These are phyloP conservation scores for Peromyscus eremicus DNA, from an alignment of 2,797 vertebrate species.

Conservation along the genomic window DNA sequence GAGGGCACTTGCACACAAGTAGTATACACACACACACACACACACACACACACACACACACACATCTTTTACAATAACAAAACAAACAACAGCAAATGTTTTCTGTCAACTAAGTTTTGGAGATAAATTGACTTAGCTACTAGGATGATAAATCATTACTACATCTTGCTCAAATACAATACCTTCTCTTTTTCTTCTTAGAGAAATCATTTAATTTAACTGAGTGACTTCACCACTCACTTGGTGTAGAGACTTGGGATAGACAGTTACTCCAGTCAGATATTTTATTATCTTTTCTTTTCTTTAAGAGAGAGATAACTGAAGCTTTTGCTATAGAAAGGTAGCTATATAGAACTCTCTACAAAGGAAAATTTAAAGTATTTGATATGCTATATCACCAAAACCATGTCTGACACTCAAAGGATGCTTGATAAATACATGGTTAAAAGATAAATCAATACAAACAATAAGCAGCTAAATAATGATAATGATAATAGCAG, in stretches of 20 bases:
- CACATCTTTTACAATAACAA: neutral
- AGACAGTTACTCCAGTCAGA: neutral
- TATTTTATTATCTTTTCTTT: neutral
- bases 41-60: neutral
- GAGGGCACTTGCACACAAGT: neutral
- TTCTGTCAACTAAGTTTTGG: neutral
- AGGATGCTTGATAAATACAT: neutral
- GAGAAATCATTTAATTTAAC: conserved; percentile 60
- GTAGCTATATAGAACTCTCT: neutral
- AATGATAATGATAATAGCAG: neutral
- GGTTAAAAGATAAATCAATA: neutral
- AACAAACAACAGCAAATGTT: neutral
- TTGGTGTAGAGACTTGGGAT: neutral
- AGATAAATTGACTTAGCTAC: neutral
- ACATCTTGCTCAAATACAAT: neutral
- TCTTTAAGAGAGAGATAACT: conserved; percentile 22
- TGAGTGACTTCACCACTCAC: neutral
- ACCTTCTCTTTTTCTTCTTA: conserved; percentile 16
- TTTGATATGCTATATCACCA: neutral
- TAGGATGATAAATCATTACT: neutral
- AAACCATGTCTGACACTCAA: neutral
- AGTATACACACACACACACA: neutral
- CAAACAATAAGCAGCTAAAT: neutral
- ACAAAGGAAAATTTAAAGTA: conserved; percentile 20
- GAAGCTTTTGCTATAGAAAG: neutral